These are phyloP conservation scores for Spinus pinus DNA, from an alignment of 2,797 vertebrate species.

Conservation along the genomic window DNA sequence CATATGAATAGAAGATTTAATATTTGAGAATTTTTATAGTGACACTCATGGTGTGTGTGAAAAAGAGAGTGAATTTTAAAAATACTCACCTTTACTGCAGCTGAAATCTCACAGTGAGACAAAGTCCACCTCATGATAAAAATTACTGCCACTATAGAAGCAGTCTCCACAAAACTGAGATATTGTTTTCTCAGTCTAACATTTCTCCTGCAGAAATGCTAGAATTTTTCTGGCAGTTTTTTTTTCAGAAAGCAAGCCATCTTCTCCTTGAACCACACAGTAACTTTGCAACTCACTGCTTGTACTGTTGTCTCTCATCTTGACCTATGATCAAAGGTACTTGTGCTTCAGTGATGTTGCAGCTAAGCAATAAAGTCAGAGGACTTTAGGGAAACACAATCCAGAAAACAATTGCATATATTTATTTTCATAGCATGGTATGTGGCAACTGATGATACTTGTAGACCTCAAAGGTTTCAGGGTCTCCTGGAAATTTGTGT, in stretches of 20 bases:
- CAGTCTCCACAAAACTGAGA: slow-evolving; percentile 35
- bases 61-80: not conserved
- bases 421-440: not conserved
- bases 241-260: slow-evolving; percentile 24
- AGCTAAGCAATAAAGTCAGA: not conserved
- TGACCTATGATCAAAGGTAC: slow-evolving; percentile 12
- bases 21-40: not conserved
- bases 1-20: not conserved
- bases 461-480: not conserved
- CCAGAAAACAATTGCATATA: not conserved
- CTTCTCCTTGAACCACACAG: not conserved
- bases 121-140: not conserved
- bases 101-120: not conserved
- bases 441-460: not conserved
- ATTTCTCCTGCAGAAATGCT: not conserved
- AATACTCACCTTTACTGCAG: not conserved
- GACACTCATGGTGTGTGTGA: not conserved
- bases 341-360: not conserved
- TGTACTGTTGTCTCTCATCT: not conserved
- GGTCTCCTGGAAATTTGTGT: not conserved
- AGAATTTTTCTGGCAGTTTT: not conserved
- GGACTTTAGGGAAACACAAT: not conserved
- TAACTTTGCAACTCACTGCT: not conserved
- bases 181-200: slow-evolving; percentile 36
- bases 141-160: not conserved